phyloP scores from a whole-genome alignment of 2,113 vertebrate genomes.

The Leptosomus discolor region DNA sequence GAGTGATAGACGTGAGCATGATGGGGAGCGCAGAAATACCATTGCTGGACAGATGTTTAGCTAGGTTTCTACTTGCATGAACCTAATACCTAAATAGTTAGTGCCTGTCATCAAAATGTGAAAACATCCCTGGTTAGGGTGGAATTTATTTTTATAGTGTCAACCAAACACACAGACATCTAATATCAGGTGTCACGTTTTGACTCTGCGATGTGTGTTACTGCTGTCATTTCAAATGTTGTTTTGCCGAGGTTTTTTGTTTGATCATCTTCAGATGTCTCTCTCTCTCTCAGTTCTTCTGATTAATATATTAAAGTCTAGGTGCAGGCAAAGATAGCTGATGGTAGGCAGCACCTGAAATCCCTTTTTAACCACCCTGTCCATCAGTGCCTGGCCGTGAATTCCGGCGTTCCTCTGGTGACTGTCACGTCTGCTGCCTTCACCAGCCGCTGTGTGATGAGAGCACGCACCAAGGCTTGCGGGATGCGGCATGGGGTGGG shows the following conservation, averaged over 20 bases:
- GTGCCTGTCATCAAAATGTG: not conserved
- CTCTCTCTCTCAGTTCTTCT: not conserved
- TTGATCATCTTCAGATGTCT: not conserved
- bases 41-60: not conserved
- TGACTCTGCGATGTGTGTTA: not conserved
- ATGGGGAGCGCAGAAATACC: no score
- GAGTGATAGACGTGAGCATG: fast-evolving
- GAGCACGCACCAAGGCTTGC: not conserved
- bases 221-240: not conserved
- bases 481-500: not conserved
- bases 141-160: not conserved
- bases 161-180: not conserved
- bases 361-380: not conserved
- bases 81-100: not conserved
- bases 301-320: not conserved
- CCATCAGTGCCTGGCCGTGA: not conserved
- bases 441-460: fast-evolving
- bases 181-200: not conserved
- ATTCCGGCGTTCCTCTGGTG: fast-evolving
- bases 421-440: not conserved
- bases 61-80: not conserved
- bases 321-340: not conserved
- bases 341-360: not conserved
- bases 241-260: not conserved
- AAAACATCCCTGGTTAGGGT: not conserved